A percentile compares a stretch with the other conserved stretches of the same genome.
Conservation (phyloP, 2,797 vertebrate species). For the Oryzias dopingdopingensis region DNA sequence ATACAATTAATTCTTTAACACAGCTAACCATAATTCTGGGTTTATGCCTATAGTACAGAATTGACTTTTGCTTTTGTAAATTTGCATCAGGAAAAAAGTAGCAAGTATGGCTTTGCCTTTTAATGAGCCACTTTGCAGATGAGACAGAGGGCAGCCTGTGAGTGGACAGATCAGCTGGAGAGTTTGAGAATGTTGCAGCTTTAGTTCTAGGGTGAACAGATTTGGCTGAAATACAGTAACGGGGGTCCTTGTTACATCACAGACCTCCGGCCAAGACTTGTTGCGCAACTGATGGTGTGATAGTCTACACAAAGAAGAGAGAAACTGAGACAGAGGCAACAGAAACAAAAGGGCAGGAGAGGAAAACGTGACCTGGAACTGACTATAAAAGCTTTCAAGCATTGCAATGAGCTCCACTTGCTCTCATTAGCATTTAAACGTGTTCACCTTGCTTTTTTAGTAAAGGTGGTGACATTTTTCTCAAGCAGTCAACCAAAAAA, state of each 20-base stretch:
- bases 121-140: no score
- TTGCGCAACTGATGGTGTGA: slow-evolving; percentile 70
- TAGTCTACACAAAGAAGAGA: slow-evolving; percentile 44
- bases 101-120: no score
- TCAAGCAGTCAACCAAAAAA: no score
- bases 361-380: neutral
- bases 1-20: no score
- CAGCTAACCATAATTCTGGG: no score
- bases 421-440: neutral
- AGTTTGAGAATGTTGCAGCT: neutral
- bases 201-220: slow-evolving; percentile 9
- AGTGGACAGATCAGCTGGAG: slow-evolving; percentile 24
- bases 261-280: slow-evolving; percentile 62
- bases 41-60: no score
- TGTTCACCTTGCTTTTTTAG: neutral
- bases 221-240: slow-evolving; percentile 55
- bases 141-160: slow-evolving; percentile 24
- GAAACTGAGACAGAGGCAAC: slow-evolving; percentile 43
- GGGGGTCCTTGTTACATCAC: slow-evolving; percentile 58
- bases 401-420: neutral
- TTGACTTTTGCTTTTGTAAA: no score
- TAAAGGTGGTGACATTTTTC: no score
- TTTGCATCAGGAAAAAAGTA: no score
- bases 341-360: slow-evolving; percentile 14
- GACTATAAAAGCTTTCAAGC: neutral